Base-by-base conservation (phyloP, 37 sponge, comb jelly and placozoan genomes). In the Axinella damicornis region DNA sequence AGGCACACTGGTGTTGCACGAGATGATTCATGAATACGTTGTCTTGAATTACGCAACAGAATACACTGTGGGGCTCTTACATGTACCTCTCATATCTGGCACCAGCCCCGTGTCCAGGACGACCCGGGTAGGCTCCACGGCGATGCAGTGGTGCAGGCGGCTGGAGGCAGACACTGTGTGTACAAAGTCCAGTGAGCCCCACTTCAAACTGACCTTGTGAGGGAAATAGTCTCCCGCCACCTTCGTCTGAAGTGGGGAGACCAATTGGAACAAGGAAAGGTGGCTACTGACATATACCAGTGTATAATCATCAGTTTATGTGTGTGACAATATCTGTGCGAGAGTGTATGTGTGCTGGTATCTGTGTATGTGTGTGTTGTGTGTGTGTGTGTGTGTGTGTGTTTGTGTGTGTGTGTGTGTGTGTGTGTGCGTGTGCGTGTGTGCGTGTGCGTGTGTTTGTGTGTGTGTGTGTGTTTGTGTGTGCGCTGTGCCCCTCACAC, bases 151-250 rank as follows among this genome's bases (percentile, higher is more conserved):
- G 1, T 20, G 46, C 0, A 53, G 40, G 78, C 53, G 33, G 13
- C 13, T 33, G 5, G 37, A 16, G 14, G 77, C 6, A 9, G 52
- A 22, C 18, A 85, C 16, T 0, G 81, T 73, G 40, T 18, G 27
- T 28, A 54, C 64, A 63, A 89, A 89, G 73, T 89, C 89, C 36
- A 89, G 65, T 34, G 84, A 76, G 13, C 84, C 89, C 30, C 38
- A 68, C 56, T 89, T 89, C 56, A 89, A 0, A 13, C 83, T 83
- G 39, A 83, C 57, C 52, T 89, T 83, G 16, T 83, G 54, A 0
- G 73, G 72, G 27, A 35, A 59, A 72, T 71, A 89, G 21, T 69
- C 55, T 31, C 84, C 88, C 5, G 69, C 15, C 35, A 71, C 28
- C 16, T 39, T 74, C 27, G 24, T 52, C 20, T 74, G 35, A 14